phyloP scores from a whole-genome alignment of 1,140 invertebrate genomes.

The Phymorhynchus buccinoides region DNA sequence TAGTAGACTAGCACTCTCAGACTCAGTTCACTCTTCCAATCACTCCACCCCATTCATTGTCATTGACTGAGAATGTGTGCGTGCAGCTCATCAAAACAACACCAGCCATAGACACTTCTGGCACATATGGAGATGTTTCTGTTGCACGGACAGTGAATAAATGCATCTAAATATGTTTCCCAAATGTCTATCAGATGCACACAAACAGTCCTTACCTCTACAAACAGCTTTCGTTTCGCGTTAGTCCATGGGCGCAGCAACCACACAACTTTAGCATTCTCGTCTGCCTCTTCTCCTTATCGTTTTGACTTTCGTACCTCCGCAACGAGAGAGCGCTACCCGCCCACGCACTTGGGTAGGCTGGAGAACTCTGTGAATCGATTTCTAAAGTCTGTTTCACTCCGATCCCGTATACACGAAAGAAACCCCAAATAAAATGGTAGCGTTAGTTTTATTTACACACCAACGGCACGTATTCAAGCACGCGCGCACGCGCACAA shows the following conservation, averaged over 20 bases:
- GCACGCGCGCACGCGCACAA: too few relatives aligned
- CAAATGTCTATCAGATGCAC: neutral
- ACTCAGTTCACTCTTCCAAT: too few relatives aligned
- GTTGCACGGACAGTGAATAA: neutral
- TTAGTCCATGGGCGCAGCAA: neutral
- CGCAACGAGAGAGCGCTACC: neutral
- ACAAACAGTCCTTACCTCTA: neutral
- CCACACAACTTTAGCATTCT: neutral
- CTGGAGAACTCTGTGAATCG: neutral
- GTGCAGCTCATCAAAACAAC: neutral
- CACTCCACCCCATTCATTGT: too few relatives aligned
- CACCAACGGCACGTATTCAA: neutral
- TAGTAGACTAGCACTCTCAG: too few relatives aligned
- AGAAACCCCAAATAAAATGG: neutral
- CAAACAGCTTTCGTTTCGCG: neutral
- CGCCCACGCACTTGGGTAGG: slow-evolving; percentile 8
- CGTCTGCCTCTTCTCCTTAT: neutral
- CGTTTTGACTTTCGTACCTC: neutral
- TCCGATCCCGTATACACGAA: neutral
- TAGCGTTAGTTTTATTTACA: neutral
- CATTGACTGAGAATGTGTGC: too few relatives aligned
- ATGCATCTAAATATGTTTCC: neutral
- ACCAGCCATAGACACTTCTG: neutral
- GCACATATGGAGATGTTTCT: neutral
- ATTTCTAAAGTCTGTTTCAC: slow-evolving; percentile 8